Base-by-base conservation (phyloP, 2,113 vertebrate genomes). In the Dryoscopus gambensis region DNA sequence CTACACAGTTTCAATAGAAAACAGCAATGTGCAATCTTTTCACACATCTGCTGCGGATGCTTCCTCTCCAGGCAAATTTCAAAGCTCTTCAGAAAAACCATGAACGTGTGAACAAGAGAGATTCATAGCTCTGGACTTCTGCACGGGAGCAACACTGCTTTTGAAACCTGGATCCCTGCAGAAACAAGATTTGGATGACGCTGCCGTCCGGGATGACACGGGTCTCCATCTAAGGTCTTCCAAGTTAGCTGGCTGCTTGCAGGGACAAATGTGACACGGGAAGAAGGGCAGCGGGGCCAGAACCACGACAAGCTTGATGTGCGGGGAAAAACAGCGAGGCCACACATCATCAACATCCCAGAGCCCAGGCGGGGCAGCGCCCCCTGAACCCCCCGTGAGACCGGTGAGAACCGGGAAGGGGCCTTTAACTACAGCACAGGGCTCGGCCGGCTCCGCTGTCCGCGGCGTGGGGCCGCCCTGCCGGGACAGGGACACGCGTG, bases 71-170 rank as follows among this genome's bases (percentile, higher is more conserved):
- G 0, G 6, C 25, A 73, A 39, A 56, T 20, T 39, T 49, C 55
- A 23, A 37, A 68, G 71, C 22, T 37, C 12, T 12, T 28, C 33
- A 23, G 22, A 31, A 73, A 81, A 39, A 21, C 0, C 1, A 52
- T 19, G 31, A 52, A 39, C 3, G 2, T 2, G 15, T 1, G 28
- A 65, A 40, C 10, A 35, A 11, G 15, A 65, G 4, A 17, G 11
- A 60, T 60, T 60, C 52, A 3, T 7, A 87, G 50, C 24, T 39
- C 44, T 5, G 28, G 22, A 52, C 13, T 40, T 19, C 20, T 16
- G 2, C 0, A 31, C 0, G 3, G 12, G 4, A 79, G 17, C 17
- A 44, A 39, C 2, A 0, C 6, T 42, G 35, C 42, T 62, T 69
- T 6, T 30, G 35, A 64, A 78, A 73, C 40, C 21, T 2, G 6